Percentiles rank a stretch among this genome's conserved stretches.
Conservation (phyloP, 2,888 invertebrate species). For the Dryobotodes eremita region DNA sequence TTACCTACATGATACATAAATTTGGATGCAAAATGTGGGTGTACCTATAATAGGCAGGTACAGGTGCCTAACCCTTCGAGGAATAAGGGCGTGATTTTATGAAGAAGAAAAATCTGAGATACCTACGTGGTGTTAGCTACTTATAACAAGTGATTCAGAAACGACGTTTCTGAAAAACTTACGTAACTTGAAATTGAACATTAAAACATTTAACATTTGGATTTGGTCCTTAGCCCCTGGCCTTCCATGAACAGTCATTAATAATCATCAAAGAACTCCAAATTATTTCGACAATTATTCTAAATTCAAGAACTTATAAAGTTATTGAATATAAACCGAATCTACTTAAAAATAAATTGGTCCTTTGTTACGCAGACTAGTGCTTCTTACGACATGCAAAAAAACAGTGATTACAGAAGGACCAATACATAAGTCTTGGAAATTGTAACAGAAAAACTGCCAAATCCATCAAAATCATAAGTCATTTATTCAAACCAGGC, state of each 20-base stretch:
- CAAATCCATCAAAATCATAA: too few species aligned
- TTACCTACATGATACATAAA: background rate
- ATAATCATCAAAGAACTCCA: background rate
- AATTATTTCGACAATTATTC: background rate
- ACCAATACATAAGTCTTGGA: conserved; percentile 7
- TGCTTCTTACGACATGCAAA: background rate
- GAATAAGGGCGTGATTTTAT: background rate
- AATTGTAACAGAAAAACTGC: background rate
- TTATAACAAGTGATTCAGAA: background rate
- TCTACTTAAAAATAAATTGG: background rate
- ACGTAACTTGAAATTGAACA: background rate
- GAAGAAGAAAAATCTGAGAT: background rate
- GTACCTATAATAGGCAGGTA: background rate
- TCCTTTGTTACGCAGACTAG: background rate
- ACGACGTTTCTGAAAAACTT: too few species aligned
- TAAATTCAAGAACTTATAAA: background rate
- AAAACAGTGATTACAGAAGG: background rate
- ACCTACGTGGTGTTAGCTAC: background rate
- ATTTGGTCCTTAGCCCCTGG: background rate
- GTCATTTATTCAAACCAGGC: too few species aligned
- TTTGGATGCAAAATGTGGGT: too few species aligned
- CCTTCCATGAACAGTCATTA: too few species aligned
- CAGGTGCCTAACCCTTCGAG: background rate
- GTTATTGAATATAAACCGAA: background rate
- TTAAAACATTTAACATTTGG: too few species aligned